phyloP scores from a whole-genome alignment of 2,888 invertebrate genomes.

The Pseudolycoriella hygida region DNA sequence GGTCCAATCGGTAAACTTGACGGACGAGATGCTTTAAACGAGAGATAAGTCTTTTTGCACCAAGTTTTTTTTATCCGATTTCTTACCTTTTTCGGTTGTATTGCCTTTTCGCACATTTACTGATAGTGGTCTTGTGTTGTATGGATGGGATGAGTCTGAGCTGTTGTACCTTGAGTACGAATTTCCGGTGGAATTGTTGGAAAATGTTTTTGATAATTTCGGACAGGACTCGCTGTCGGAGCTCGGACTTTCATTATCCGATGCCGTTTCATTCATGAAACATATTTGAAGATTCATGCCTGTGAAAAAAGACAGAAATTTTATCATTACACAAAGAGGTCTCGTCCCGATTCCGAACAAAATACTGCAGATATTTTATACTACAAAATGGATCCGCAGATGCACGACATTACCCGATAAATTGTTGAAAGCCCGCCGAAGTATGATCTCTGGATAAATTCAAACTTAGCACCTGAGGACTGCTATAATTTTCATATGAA shows the following conservation, averaged over 20 bases:
- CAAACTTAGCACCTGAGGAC: no score
- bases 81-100: constrained; percentile 8
- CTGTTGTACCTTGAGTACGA: constrained; percentile 9
- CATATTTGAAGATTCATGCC: constrained; percentile 90
- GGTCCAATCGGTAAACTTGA: constrained; percentile 30
- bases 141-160: constrained; percentile 14
- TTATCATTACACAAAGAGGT: no score
- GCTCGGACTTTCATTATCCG: constrained; percentile 62
- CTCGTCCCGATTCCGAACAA: no score
- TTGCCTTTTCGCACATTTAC: constrained; percentile 15
- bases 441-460: no score
- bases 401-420: no score
- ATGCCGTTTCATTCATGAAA: constrained; percentile 86
- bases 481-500: no score
- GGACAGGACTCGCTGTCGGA: constrained; percentile 46
- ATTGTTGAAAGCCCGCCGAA: no score
- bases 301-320: no score
- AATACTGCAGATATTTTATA: no score
- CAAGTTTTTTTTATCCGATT: no score
- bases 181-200: background rate
- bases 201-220: constrained; percentile 17
- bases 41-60: background rate
- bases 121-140: constrained; percentile 18
- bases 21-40: constrained; percentile 25
- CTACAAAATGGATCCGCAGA: no score